Base-by-base conservation (phyloP, 2,113 vertebrate species). In the Caranx melampygus region DNA sequence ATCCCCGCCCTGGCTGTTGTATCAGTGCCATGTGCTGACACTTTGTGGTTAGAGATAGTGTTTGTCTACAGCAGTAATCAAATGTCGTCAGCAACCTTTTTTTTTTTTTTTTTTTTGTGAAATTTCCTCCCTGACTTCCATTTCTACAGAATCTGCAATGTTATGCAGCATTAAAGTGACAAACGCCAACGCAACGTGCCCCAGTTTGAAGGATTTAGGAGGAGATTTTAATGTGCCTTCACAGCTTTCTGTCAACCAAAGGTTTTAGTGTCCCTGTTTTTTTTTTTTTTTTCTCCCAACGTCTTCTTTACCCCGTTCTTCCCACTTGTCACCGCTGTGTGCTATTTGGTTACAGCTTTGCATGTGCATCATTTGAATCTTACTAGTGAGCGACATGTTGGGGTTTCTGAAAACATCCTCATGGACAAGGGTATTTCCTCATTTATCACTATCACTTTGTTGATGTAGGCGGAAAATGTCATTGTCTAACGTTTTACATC, bases 221-320 rank as follows among this genome's bases (percentile, higher is more conserved):
- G 37, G 69, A 86, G 78, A 85, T 79, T 86, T 88, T 59, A 82
- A 93, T 75, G 93, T 94, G 92, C 92, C 93, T 94, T 94, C 81
- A 78, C 87, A 81, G 79, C 79, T 90, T 86, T 79, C 61, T 78
- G 73, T 89, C 87, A 78, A 91, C 92, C 92, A 93, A 93, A 92
- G 92, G 74, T 86, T 88, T 66, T 66, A 63, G 58, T 13, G 49
- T 58, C 49, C 9, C 18, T 35, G 2, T 37, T 37, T 44, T 54
- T 51, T 51, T 42, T 59, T 49, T 51, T 35, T 3, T 15, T n/a
- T 70, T n/a, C 26, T 26, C 26, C 26, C 26, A 26, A 26, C 26
- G 26, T 26, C 26, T 60, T 26, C 11, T 33, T 67, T 51, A 67
- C 51, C 69, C 51, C 7, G 42, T 63, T 37, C 77, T 62, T 70